Base-by-base conservation (phyloP, 2,113 vertebrate genomes). In the Chaetodon trifascialis region DNA sequence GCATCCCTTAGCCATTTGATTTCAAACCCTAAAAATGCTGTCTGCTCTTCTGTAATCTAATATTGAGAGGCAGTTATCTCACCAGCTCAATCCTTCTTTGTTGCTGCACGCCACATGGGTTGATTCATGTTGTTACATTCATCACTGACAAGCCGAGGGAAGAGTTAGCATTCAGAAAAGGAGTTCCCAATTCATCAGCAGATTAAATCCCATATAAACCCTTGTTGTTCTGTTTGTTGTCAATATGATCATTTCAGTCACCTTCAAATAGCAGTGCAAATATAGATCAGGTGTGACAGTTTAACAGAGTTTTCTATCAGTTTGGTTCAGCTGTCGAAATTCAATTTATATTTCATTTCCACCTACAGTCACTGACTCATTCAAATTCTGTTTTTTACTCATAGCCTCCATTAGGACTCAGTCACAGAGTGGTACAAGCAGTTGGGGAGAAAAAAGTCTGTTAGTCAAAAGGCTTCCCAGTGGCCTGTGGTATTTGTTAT, bases 81-180 rank as follows among this genome's bases (percentile, higher is more conserved):
- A 38, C 7, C 44, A 38, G 38, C 52, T 68, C 51, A 38, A 1
- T 65, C 76, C 65, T 68, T 85, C 58, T 64, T 55, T 65, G 46
- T 73, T 25, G 16, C 62, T 58, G 30, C 30, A 46, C 51, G 56
- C 36, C 65, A 55, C 76, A 46, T 74, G 44, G 78, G n/a, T 44
- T 80, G 73, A 73, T 71, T 74, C 66, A 68, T 79, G 58, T 65
- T 44, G 34, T 36, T 49, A 23, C 64, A 73, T 86, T 65, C 49
- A 75, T 76, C 80, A 79, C 11, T 78, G 64, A 88, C 79, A 54
- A 69, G 25, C 73, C 63, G 56, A 71, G 76, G 49, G 36, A 86
- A 79, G 86, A 64, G 73, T 88, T 83, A 82, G 62, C 62, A 79
- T 90, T 84, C 59, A 74, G 80, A 80, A 59, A 49, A 81, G 69